phyloP scores from a whole-genome alignment of 2,113 vertebrate genomes.

The Micromys minutus region DNA sequence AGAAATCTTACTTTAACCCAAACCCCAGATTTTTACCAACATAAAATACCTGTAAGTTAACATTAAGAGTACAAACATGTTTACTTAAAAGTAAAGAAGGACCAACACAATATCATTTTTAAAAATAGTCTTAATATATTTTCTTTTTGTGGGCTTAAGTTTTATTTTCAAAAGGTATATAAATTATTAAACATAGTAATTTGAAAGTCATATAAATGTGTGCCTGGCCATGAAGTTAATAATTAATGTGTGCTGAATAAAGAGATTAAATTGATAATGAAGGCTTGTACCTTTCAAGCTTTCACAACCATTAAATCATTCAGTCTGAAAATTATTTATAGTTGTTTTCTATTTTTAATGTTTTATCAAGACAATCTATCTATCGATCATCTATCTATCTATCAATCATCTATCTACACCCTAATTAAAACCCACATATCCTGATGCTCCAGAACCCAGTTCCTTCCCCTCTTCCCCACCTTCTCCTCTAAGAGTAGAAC shows the following conservation, averaged over 20 bases:
- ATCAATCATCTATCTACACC: too few relatives aligned
- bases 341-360: neutral
- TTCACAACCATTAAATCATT: neutral
- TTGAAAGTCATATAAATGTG: neutral
- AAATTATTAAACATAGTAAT: neutral
- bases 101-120: neutral
- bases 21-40: neutral
- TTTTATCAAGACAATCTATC: neutral
- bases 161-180: neutral
- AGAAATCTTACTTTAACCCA: neutral
- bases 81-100: neutral
- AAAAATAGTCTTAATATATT: neutral
- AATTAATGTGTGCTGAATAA: neutral
- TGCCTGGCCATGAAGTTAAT: neutral
- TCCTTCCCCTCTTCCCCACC: too few relatives aligned
- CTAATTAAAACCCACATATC: too few relatives aligned
- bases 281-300: neutral
- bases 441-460: too few relatives aligned
- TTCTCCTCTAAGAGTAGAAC: too few relatives aligned
- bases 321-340: neutral
- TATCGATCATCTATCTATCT: too few relatives aligned
- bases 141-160: neutral
- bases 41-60: neutral
- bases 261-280: neutral
- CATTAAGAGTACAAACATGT: neutral